phyloP scores from a whole-genome alignment of 2,113 vertebrate genomes.

The Cromileptes altivelis region DNA sequence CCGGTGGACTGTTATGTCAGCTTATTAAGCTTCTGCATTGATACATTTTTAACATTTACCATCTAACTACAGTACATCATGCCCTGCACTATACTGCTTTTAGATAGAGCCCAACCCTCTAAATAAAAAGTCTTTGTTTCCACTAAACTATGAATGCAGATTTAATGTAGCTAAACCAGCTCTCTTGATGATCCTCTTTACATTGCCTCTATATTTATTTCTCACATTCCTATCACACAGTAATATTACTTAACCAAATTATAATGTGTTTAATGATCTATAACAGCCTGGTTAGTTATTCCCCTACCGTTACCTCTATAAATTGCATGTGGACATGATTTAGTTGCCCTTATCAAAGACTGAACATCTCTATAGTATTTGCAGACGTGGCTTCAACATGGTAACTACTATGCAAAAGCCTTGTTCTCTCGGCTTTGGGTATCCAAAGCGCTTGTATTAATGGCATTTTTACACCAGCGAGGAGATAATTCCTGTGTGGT shows the following conservation, averaged over 20 bases:
- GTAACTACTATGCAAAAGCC: constrained; percentile 7
- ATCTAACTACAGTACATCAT: not conserved
- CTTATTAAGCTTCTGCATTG: not conserved
- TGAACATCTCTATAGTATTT: constrained; percentile 21
- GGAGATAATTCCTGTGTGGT: constrained; percentile 66
- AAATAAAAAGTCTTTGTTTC: not conserved
- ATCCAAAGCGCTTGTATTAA: constrained; percentile 53
- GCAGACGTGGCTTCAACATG: constrained; percentile 7
- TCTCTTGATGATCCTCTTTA: not conserved
- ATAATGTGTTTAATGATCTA: constrained; percentile 6
- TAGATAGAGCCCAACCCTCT: not conserved
- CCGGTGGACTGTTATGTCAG: not conserved
- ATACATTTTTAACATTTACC: not conserved
- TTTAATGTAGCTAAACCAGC: not conserved
- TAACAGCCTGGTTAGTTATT: constrained; percentile 15
- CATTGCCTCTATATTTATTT: not conserved
- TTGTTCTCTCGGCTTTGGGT: constrained; percentile 14
- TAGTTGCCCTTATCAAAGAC: constrained; percentile 16
- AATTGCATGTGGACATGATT: constrained; percentile 13
- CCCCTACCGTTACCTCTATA: not conserved
- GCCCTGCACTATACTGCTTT: constrained; percentile 1
- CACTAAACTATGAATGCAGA: not conserved
- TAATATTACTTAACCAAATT: not conserved
- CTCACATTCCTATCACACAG: not conserved
- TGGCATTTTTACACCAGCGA: constrained; percentile 49